phyloP scores from a whole-genome alignment of 1,140 invertebrate genomes.

The Danaus melanippus region DNA sequence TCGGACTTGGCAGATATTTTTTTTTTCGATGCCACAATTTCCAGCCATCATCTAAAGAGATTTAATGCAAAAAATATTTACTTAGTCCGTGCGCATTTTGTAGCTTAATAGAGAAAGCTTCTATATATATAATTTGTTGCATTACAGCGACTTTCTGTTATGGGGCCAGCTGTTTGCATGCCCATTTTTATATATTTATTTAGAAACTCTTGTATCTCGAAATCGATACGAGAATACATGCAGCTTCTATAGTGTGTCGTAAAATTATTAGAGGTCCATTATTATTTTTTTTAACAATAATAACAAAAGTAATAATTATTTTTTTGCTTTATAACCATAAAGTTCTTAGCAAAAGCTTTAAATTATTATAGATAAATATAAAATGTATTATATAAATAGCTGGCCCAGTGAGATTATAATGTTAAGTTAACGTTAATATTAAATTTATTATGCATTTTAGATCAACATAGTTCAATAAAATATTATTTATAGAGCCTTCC shows the following conservation, averaged over 20 bases:
- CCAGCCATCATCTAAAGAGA: constrained; percentile 1
- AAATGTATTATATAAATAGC: constrained; percentile 34
- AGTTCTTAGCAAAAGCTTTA: constrained; percentile 36
- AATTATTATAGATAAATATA: constrained; percentile 35
- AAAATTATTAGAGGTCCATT: constrained; percentile 3
- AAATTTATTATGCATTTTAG: constrained; percentile 11
- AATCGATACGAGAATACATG: constrained; percentile 26
- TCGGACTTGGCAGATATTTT: constrained; percentile 16
- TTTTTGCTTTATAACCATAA: constrained; percentile 12
- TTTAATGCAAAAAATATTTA: constrained; percentile 11
- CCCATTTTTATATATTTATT: constrained; percentile 14
- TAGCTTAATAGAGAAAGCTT: constrained; percentile 19
- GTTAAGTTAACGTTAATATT: constrained; percentile 26
- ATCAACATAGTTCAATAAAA: constrained; percentile 5
- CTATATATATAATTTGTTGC: constrained; percentile 15
- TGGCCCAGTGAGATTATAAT: constrained; percentile 56
- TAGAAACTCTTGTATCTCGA: constrained; percentile 29
- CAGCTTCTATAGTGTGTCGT: constrained; percentile 23
- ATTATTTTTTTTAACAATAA: constrained; percentile 8
- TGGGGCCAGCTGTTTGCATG: constrained; percentile 32
- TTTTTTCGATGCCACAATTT: constrained; percentile 2
- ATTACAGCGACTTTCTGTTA: constrained; percentile 14
- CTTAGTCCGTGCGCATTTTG: constrained; percentile 15
- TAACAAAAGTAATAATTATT: neutral
- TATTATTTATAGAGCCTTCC: constrained; percentile 7